A percentile compares a stretch with the other conserved stretches of the same genome.
Evolutionary conservation across 2,797 vertebrate species (phyloP).

Genomic region (Rhinella marina): DNA sequence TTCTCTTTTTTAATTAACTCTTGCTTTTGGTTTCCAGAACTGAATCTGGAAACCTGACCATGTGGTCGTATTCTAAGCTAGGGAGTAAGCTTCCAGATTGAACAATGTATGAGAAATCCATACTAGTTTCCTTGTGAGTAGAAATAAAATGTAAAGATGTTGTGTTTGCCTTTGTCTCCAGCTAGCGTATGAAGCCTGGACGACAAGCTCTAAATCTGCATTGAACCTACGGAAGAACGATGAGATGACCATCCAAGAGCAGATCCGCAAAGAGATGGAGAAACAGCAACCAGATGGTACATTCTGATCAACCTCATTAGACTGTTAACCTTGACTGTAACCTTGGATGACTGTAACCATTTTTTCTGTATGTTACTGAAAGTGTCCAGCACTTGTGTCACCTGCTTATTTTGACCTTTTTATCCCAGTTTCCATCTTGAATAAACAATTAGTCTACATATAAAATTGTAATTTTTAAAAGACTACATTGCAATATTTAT

Average conservation of each 20-base stretch:
- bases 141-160: not conserved
- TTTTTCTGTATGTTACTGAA: too few relatives aligned
- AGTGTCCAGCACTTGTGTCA: too few relatives aligned
- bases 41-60: too few relatives aligned
- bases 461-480: too few relatives aligned
- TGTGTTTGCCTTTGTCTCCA: slow-evolving; percentile 54
- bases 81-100: not conserved
- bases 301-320: not conserved
- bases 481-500: too few relatives aligned
- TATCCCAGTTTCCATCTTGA: too few relatives aligned
- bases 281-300: slow-evolving; percentile 68
- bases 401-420: too few relatives aligned
- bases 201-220: slow-evolving; percentile 75
- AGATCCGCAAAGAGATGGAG: slow-evolving; percentile 70
- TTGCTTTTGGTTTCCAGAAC: too few relatives aligned
- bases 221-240: slow-evolving; percentile 75
- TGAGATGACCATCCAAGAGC: slow-evolving; percentile 69
- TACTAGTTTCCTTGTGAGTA: not conserved
- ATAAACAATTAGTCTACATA: too few relatives aligned
- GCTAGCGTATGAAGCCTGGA: slow-evolving; percentile 80
- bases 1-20: too few relatives aligned
- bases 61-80: not conserved
- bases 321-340: not conserved
- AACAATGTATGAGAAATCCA: not conserved
- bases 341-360: too few relatives aligned